These are phyloP conservation scores for Brachylomia viminalis DNA, from an alignment of 2,888 invertebrate species.

Conservation along the genomic window DNA sequence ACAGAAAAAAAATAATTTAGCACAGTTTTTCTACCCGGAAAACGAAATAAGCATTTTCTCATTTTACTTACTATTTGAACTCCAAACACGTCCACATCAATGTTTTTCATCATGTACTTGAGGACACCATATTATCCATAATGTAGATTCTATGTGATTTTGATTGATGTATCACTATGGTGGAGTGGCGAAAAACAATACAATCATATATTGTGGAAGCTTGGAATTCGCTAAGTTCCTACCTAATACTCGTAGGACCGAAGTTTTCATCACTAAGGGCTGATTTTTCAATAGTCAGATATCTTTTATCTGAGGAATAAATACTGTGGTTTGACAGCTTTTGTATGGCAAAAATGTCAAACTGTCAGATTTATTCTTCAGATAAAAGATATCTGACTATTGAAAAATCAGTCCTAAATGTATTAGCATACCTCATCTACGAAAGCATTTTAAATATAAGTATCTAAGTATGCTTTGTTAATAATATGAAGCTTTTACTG, in stretches of 20 bases:
- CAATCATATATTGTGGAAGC: background rate
- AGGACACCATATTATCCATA: background rate
- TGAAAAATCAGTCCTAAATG: too few species aligned
- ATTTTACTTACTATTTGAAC: constrained; percentile 3
- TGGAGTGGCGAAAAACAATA: background rate
- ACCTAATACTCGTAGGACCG: background rate
- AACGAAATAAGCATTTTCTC: background rate
- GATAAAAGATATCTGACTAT: too few species aligned
- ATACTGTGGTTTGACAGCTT: too few species aligned
- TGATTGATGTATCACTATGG: constrained; percentile 18
- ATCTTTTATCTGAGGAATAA: too few species aligned
- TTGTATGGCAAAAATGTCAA: too few species aligned
- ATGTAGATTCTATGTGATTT: constrained; percentile 41
- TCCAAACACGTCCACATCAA: background rate
- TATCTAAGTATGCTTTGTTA: background rate
- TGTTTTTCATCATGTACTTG: background rate
- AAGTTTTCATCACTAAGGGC: background rate
- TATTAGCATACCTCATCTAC: background rate
- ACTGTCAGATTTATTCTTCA: too few species aligned
- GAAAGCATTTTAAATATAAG: background rate
- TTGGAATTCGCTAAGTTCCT: background rate
- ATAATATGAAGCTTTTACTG: constrained; percentile 4
- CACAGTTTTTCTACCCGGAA: constrained; percentile 37
- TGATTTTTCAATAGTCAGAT: too few species aligned
- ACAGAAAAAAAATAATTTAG: constrained; percentile 38